Evolutionary conservation across 2,888 invertebrate species (phyloP).

Genomic region (Caenorhabditis doughertyi): DNA sequence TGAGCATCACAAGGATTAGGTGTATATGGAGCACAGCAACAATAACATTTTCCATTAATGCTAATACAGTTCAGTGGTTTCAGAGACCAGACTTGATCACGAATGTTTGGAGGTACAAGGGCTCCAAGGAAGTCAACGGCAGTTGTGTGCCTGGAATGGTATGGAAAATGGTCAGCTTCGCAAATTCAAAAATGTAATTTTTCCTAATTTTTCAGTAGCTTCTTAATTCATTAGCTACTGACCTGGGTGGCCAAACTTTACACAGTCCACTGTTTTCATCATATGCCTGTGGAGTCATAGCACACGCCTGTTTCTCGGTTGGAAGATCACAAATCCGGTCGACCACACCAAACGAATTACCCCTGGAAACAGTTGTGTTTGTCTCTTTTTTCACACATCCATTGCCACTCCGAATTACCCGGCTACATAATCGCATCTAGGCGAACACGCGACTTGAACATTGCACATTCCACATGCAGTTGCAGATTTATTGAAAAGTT

Average conservation of each 20-base stretch:
- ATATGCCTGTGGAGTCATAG: constrained; percentile 79
- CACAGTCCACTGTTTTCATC: constrained; percentile 73
- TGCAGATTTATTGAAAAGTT: constrained; percentile 79
- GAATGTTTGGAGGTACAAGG: constrained; percentile 75
- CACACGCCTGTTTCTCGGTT: constrained; percentile 79
- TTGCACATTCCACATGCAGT: constrained; percentile 81
- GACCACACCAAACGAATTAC: constrained; percentile 78
- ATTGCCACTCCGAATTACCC: constrained; percentile 60
- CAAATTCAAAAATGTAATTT: not conserved
- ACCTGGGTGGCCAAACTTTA: constrained; percentile 80
- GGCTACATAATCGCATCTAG: constrained; percentile 70
- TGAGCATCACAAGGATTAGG: constrained; percentile 79
- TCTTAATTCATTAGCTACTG: not conserved
- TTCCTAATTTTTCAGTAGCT: not conserved
- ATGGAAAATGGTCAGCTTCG: not conserved
- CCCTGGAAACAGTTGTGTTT: constrained; percentile 60
- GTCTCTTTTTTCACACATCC: not conserved
- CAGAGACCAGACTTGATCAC: constrained; percentile 78
- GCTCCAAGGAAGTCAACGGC: constrained; percentile 77
- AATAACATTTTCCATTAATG: constrained; percentile 77
- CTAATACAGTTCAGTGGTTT: constrained; percentile 80
- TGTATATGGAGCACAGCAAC: constrained; percentile 79
- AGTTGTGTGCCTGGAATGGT: constrained; percentile 64
- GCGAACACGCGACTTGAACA: constrained; percentile 76
- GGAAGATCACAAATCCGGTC: constrained; percentile 80